Evolutionary conservation across 2,113 vertebrate genomes (phyloP).

Genomic region (Lipophrys pholis): DNA sequence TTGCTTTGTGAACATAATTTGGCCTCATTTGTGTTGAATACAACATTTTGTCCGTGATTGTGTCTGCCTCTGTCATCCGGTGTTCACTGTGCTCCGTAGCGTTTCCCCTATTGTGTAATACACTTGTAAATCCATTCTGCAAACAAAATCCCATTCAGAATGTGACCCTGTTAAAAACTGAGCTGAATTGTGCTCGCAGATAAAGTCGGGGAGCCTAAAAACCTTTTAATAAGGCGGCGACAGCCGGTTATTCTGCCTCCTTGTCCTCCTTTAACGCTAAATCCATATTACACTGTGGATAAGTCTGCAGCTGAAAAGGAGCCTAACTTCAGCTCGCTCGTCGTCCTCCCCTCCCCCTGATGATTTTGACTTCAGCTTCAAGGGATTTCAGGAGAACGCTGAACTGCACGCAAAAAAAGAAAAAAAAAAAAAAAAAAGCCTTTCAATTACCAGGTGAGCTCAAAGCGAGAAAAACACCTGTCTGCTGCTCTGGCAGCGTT

Average conservation of each 20-base stretch:
- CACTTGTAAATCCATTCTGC: conserved; percentile 17
- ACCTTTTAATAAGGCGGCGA: conserved; percentile 43
- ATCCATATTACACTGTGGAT: conserved; percentile 56
- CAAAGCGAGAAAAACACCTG: conserved; percentile 47
- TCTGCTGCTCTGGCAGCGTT: conserved; percentile 35
- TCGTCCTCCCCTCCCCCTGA: conserved; percentile 14
- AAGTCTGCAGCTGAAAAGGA: conserved; percentile 42
- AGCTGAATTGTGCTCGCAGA: conserved; percentile 28
- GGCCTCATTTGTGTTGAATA: no score
- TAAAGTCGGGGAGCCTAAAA: conserved; percentile 33
- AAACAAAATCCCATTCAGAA: conserved; percentile 42
- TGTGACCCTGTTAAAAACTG: conserved; percentile 22
- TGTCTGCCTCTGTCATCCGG: background rate
- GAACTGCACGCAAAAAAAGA: conserved; percentile 32
- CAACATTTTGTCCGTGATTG: background rate
- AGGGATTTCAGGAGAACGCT: conserved; percentile 44
- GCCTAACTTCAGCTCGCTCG: conserved; percentile 46
- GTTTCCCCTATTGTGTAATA: conserved; percentile 1
- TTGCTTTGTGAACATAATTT: no score
- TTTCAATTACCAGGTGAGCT: conserved; percentile 64
- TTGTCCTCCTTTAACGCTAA: conserved; percentile 53
- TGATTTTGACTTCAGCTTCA: conserved; percentile 52
- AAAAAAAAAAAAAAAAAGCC: background rate
- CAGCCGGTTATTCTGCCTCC: conserved; percentile 46
- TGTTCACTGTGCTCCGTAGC: background rate